These are phyloP conservation scores for Nymphalis polychloros DNA, from an alignment of 2,888 invertebrate species.

Conservation along the genomic window DNA sequence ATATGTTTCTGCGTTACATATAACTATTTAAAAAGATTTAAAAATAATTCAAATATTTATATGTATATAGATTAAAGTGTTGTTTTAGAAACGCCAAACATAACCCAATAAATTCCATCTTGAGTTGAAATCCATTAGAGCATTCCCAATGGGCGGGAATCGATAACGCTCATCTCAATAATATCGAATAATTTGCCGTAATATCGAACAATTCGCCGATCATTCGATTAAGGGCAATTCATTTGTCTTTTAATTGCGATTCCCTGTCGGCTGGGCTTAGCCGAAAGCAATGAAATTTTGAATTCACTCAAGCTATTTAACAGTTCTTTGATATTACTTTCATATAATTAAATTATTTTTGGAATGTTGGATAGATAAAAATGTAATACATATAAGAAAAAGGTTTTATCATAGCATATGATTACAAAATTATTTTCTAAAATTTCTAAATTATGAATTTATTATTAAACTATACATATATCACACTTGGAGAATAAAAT, in stretches of 20 bases:
- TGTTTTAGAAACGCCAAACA: not conserved
- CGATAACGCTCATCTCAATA: constrained; percentile 36
- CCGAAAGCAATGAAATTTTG: constrained; percentile 28
- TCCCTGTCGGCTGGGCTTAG: constrained; percentile 37
- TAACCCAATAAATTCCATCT: constrained; percentile 12
- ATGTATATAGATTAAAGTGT: not conserved
- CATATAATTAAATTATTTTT: not conserved
- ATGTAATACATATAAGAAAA: no score
- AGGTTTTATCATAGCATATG: no score
- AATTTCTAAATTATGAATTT: no score
- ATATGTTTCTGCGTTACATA: no score
- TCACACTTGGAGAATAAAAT: not conserved
- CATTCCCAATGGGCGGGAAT: constrained; percentile 31
- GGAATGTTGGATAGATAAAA: not conserved
- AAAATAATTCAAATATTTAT: not conserved
- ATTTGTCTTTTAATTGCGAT: constrained; percentile 51
- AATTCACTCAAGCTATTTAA: constrained; percentile 22
- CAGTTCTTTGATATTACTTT: constrained; percentile 9
- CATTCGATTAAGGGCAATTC: constrained; percentile 49
- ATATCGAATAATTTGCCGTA: constrained; percentile 31
- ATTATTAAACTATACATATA: not conserved
- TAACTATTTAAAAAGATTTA: no score
- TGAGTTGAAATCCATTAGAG: constrained; percentile 19
- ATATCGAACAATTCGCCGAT: constrained; percentile 46
- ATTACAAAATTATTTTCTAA: no score